Conservation (phyloP, 1,140 invertebrate species). For the Aphaenogaster floridana region DNA sequence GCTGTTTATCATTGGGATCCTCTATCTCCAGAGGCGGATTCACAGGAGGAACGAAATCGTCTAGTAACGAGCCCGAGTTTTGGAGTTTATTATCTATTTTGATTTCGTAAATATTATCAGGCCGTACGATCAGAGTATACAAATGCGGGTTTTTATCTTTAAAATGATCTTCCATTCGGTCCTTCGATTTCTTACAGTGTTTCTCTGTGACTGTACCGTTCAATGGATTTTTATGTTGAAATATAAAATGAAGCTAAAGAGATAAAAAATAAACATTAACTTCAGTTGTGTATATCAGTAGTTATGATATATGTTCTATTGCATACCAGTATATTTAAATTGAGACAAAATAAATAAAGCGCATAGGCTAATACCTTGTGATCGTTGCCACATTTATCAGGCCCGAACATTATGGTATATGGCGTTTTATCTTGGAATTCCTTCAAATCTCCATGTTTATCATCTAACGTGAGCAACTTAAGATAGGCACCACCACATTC, state of each 20-base stretch:
- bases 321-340: neutral
- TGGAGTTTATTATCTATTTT: slow-evolving; percentile 92
- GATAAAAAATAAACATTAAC: slow-evolving; percentile 71
- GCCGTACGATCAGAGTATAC: slow-evolving; percentile 95
- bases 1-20: slow-evolving; percentile 96
- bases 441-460: slow-evolving; percentile 91
- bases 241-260: slow-evolving; percentile 97
- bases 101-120: slow-evolving; percentile 94
- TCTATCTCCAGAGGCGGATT: slow-evolving; percentile 98
- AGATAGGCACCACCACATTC: slow-evolving; percentile 99
- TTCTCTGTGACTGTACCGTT: slow-evolving; percentile 96
- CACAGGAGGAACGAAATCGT: slow-evolving; percentile 97
- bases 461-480: slow-evolving; percentile 93
- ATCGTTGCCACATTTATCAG: slow-evolving; percentile 99
- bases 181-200: slow-evolving; percentile 96
- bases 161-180: slow-evolving; percentile 95
- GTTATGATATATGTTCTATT: neutral
- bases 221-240: slow-evolving; percentile 97
- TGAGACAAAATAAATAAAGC: neutral
- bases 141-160: slow-evolving; percentile 98
- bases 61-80: slow-evolving; percentile 94
- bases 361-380: slow-evolving; percentile 89
- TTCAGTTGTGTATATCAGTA: neutral
- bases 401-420: slow-evolving; percentile 99
- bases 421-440: slow-evolving; percentile 98